Base-by-base conservation (phyloP, 1,140 invertebrate species). In the Bombus confusus region DNA sequence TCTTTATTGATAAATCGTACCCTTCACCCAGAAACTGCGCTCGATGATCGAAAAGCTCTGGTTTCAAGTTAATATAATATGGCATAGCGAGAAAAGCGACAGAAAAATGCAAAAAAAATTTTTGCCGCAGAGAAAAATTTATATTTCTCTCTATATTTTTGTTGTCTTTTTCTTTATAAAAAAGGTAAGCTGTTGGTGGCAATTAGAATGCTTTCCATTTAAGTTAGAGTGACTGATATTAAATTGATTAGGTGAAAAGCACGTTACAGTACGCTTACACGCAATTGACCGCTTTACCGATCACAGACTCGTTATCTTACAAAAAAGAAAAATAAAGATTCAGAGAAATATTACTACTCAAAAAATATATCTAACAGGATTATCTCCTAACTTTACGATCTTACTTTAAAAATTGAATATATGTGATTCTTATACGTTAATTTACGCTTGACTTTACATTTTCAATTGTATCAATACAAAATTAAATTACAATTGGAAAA, bases 51-150 rank as follows among this genome's bases (percentile, higher is more conserved):
- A 81, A 68, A 88, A 69, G 80, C 62, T 76, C 77, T 28, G 69
- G 47, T 59, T 62, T 59, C 78, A 80, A 85, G 83, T 81, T 74
- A 74, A 47, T 83, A 41, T 82, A 66, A 80, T 57, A 83, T 64
- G 83, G 79, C 71, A 59, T 77, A 83, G 80, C 80, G 66, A 76
- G 85, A 71, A 57, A 86, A 86, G 85, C 85, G 85, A 86, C 66
- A 86, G 85, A 77, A 62, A 83, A 82, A 83, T 83, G 73, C 80
- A 86, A 86, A 72, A 84, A 81, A 73, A 74, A 41, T 39, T 37
- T 66, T 66, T 68, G 81, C 71, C 68, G 83, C 78, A 81, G 73
- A 87, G 43, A 85, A 74, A 79, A 74, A 68, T 80, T 87, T 57
- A 47, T 62, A 62, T 68, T 64, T 66, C 64, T 78, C 66, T 82